Conservation (phyloP, 1,140 invertebrate genomes). For the Linepithema humile region DNA sequence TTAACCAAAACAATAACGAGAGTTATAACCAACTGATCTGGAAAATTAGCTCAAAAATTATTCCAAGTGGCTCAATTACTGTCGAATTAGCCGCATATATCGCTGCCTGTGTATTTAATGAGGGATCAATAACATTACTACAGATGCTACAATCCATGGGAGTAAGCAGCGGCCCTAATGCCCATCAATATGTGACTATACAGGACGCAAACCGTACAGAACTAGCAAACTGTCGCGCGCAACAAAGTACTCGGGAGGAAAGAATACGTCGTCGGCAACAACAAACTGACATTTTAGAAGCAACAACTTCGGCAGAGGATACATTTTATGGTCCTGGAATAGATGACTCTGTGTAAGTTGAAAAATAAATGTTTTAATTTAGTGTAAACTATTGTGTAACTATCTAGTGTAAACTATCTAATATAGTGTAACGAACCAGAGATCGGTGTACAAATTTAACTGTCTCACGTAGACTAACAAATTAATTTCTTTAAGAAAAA, state of each 20-base stretch:
- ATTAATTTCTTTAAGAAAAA: too few relatives aligned
- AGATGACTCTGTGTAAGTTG: conserved; percentile 12
- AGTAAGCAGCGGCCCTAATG: neutral
- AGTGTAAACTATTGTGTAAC: too few relatives aligned
- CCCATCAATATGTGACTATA: neutral
- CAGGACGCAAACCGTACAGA: neutral
- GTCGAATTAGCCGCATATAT: conserved; percentile 13
- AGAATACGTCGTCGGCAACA: neutral
- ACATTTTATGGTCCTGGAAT: conserved; percentile 16
- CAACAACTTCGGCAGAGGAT: neutral
- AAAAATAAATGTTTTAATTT: conserved; percentile 11
- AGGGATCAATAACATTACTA: conserved; percentile 3
- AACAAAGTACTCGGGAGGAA: neutral
- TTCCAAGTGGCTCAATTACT: neutral
- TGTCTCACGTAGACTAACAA: too few relatives aligned
- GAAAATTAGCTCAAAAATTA: conserved; percentile 1
- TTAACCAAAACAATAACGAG: conserved; percentile 19
- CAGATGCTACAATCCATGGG: neutral
- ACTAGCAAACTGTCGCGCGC: neutral
- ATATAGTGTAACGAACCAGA: too few relatives aligned
- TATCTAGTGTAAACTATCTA: too few relatives aligned
- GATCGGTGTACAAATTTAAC: too few relatives aligned
- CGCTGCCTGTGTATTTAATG: conserved; percentile 21
- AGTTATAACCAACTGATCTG: conserved; percentile 8
- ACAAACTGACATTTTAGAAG: neutral